Conservation (phyloP, 2,888 invertebrate species). For the Eretmocerus hayati region DNA sequence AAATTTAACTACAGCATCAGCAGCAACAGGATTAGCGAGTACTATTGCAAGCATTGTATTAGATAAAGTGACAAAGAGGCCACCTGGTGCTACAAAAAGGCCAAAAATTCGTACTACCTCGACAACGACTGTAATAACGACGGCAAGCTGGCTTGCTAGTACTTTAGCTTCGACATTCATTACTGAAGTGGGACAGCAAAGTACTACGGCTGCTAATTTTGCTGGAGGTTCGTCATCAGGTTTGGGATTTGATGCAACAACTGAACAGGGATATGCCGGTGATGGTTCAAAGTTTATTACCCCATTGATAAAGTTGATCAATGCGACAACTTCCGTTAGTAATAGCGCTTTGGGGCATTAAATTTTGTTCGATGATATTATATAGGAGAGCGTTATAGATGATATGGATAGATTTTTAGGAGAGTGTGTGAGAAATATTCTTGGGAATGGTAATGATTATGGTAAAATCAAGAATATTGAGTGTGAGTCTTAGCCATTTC, state of each 20-base stretch:
- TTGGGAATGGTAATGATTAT: no score
- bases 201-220: no score
- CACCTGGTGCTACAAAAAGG: conserved; percentile 24
- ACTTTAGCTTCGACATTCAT: conserved; percentile 30
- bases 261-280: no score
- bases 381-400: no score
- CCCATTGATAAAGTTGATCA: conserved; percentile 19
- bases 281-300: conserved; percentile 33
- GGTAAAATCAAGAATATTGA: no score
- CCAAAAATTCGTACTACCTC: conserved; percentile 27
- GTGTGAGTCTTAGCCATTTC: no score
- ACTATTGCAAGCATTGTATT: conserved; percentile 3
- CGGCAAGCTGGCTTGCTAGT: conserved; percentile 29
- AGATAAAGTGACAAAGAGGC: conserved; percentile 12
- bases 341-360: background rate
- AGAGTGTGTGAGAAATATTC: no score
- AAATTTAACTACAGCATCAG: background rate
- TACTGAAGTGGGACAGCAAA: no score
- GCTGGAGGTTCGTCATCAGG: background rate
- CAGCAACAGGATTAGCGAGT: background rate
- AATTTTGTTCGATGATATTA: no score
- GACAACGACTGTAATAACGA: conserved; percentile 28
- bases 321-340: conserved; percentile 4
- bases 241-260: background rate
- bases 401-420: no score